These are phyloP conservation scores for Montipora foliosa DNA, from an alignment of 64 coral and sea anemone species.

Conservation along the genomic window DNA sequence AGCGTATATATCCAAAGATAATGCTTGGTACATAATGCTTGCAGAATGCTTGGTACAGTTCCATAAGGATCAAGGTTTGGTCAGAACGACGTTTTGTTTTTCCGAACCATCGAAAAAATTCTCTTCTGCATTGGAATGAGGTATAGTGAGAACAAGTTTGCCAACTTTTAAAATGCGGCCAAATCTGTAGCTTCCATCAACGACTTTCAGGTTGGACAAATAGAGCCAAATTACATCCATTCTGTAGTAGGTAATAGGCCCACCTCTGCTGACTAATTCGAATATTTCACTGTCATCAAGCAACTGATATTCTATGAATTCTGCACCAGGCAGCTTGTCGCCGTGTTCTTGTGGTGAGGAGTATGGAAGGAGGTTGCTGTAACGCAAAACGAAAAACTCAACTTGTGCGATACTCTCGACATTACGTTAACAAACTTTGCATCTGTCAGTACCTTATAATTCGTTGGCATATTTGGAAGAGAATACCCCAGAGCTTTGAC, in stretches of 20 bases:
- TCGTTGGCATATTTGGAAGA: constrained; percentile 69
- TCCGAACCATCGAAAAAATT: constrained; percentile 73
- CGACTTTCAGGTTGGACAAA: constrained; percentile 37
- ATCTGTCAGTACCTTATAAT: constrained; percentile 62
- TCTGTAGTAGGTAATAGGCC: constrained; percentile 46
- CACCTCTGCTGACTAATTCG: constrained; percentile 56
- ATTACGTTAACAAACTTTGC: constrained; percentile 73
- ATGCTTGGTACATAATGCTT: too few relatives aligned
- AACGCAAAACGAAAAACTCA: constrained; percentile 62
- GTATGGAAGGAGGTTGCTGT: neutral
- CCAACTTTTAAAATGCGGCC: constrained; percentile 50
- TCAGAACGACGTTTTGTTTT: constrained; percentile 65
- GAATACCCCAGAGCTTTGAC: constrained; percentile 66
- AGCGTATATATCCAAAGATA: too few relatives aligned
- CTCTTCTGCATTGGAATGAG: constrained; percentile 65
- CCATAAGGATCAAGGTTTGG: constrained; percentile 46
- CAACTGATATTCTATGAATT: constrained; percentile 60
- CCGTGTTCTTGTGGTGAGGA: too few relatives aligned
- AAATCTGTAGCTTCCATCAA: constrained; percentile 69
- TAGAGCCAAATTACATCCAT: constrained; percentile 74
- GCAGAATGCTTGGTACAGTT: constrained; percentile 63
- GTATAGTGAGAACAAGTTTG: constrained; percentile 34
- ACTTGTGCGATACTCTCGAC: constrained; percentile 57
- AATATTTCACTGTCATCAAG: constrained; percentile 61
- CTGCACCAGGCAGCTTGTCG: neutral